These are phyloP conservation scores for Triops cancriformis DNA, from an alignment of 1,140 invertebrate species.

Conservation along the genomic window DNA sequence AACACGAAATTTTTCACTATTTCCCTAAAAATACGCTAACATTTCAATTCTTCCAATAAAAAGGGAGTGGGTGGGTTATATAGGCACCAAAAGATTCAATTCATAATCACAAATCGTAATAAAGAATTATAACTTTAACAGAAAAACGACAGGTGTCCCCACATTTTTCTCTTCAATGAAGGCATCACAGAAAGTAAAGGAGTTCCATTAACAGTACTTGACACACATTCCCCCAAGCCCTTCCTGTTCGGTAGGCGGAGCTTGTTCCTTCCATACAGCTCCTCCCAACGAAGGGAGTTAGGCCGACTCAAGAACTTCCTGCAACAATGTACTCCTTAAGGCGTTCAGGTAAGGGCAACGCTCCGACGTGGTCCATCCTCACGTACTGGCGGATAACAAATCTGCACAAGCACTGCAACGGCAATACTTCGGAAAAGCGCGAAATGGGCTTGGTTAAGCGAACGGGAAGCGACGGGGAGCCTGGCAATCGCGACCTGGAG, in stretches of 20 bases:
- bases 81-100: neutral
- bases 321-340: constrained; percentile 53
- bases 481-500: constrained; percentile 51
- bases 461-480: constrained; percentile 59
- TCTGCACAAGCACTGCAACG: constrained; percentile 63
- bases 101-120: neutral
- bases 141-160: too few species aligned
- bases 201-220: neutral
- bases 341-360: constrained; percentile 57
- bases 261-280: too few species aligned
- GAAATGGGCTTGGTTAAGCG: constrained; percentile 67
- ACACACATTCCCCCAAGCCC: neutral
- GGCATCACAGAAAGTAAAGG: neutral
- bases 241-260: too few species aligned
- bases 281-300: too few species aligned
- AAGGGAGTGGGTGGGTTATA: neutral
- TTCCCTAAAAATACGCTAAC: neutral
- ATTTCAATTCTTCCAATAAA: neutral
- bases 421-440: constrained; percentile 60
- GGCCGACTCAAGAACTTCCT: constrained; percentile 15
- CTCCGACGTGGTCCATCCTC: constrained; percentile 59
- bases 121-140: neutral
- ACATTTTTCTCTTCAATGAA: neutral
- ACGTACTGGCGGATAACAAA: constrained; percentile 66
- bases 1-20: neutral